phyloP scores from a whole-genome alignment of 2,113 vertebrate genomes.

The Castor canadensis region DNA sequence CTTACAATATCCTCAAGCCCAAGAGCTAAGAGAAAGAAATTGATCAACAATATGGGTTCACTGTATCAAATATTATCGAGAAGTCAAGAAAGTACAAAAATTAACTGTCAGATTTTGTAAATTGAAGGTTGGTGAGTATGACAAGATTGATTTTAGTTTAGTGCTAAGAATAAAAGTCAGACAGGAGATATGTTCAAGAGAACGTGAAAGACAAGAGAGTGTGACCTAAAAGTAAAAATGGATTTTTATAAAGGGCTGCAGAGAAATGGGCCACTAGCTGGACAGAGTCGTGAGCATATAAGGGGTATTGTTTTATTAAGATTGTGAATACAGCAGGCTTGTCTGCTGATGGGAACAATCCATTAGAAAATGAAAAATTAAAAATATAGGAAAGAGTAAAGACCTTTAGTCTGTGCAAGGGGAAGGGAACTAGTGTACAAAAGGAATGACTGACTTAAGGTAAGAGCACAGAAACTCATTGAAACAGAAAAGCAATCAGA shows the following conservation, averaged over 20 bases:
- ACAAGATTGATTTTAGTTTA: background rate
- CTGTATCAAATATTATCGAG: background rate
- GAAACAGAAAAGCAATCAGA: background rate
- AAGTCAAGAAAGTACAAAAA: constrained; percentile 11
- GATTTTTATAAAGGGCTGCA: background rate
- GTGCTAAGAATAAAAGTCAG: background rate
- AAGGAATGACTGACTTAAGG: background rate
- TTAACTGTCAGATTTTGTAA: background rate
- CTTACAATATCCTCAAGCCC: background rate
- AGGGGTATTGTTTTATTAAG: background rate
- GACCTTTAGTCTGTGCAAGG: background rate
- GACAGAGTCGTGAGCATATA: background rate
- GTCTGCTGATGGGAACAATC: background rate
- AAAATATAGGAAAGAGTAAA: background rate
- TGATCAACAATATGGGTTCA: background rate
- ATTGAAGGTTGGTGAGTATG: background rate
- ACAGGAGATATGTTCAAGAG: background rate
- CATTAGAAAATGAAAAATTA: background rate
- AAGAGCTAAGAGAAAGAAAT: background rate
- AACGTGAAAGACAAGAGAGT: background rate
- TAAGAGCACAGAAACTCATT: background rate
- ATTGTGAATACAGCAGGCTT: background rate
- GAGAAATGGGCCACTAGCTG: background rate
- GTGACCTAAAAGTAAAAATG: background rate
- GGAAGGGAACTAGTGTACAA: background rate